Percentiles rank a stretch among this genome's conserved stretches.
Conservation (phyloP, 2,797 vertebrate genomes). For the Octomys mimax region DNA sequence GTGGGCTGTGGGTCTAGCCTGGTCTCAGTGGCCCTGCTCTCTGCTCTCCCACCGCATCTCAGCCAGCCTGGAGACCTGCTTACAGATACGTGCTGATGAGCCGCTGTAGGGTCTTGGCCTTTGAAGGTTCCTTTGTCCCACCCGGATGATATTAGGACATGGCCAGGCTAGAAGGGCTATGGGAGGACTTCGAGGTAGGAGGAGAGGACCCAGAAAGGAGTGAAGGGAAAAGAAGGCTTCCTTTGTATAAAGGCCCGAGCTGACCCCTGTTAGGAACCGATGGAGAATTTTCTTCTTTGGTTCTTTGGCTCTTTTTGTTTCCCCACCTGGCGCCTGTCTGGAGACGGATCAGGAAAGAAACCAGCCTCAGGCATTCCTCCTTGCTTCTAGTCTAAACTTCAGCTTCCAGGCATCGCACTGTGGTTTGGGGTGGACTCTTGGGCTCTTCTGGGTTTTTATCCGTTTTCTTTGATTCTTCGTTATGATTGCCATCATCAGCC, state of each 20-base stretch:
- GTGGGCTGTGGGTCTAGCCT: not conserved
- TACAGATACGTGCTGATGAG: not conserved
- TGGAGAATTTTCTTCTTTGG: conserved; percentile 53
- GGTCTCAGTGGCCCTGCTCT: not conserved
- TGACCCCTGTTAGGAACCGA: conserved; percentile 39
- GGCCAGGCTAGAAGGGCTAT: conserved; percentile 33
- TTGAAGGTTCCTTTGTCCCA: conserved; percentile 47
- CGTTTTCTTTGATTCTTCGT: conserved; percentile 86
- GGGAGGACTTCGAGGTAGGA: conserved; percentile 65
- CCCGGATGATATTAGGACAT: conserved; percentile 44
- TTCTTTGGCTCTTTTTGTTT: conserved; percentile 44
- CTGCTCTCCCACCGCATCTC: not conserved
- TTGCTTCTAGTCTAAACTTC: conserved; percentile 87
- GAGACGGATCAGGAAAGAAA: conserved; percentile 33
- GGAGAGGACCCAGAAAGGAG: conserved; percentile 26
- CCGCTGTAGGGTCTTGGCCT: not conserved
- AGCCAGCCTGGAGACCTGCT: not conserved
- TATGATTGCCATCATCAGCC: conserved; percentile 80
- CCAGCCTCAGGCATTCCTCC: not conserved
- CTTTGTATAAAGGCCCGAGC: conserved; percentile 38
- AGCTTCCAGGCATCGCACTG: conserved; percentile 89
- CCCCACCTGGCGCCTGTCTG: not conserved
- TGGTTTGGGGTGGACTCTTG: conserved; percentile 81
- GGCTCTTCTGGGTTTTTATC: conserved; percentile 85
- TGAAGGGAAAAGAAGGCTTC: conserved; percentile 9